These are phyloP conservation scores for Allacma fusca DNA, from an alignment of 2,888 invertebrate species.

Conservation along the genomic window DNA sequence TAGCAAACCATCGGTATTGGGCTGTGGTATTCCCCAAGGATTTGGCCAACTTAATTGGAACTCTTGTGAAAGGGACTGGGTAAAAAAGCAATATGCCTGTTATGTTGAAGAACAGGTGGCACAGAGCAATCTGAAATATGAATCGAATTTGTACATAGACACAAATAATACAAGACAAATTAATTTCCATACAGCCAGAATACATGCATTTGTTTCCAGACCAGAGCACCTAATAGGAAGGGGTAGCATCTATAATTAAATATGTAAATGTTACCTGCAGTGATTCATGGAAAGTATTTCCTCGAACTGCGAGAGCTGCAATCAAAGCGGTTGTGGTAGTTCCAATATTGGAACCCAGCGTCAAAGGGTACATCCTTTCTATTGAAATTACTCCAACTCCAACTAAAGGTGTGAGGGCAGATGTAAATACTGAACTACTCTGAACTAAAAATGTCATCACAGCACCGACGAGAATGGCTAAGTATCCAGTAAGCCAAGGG, in stretches of 20 bases:
- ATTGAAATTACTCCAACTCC: conserved; percentile 68
- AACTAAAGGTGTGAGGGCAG: conserved; percentile 70
- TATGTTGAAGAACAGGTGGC: conserved; percentile 70
- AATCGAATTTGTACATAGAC: no score
- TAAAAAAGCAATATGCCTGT: conserved; percentile 68
- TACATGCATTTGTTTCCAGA: no score
- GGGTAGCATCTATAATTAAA: not conserved
- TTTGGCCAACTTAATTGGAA: conserved; percentile 67
- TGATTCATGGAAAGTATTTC: conserved; percentile 62
- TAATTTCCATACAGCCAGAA: no score
- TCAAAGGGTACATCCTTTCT: conserved; percentile 64
- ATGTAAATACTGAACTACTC: conserved; percentile 70
- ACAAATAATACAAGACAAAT: no score
- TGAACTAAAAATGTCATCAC: conserved; percentile 69
- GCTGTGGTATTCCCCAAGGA: conserved; percentile 68
- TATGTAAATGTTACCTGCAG: conserved; percentile 51
- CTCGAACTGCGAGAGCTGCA: conserved; percentile 66
- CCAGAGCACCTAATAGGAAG: no score
- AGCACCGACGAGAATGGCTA: conserved; percentile 68
- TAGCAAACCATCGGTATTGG: conserved; percentile 65
- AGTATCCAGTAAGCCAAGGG: conserved; percentile 67
- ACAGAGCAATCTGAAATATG: conserved; percentile 67
- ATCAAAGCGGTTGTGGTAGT: conserved; percentile 69
- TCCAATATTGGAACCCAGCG: conserved; percentile 65
- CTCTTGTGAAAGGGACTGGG: conserved; percentile 67